These are phyloP conservation scores for Arnoldichthys spilopterus DNA, from an alignment of 2,797 vertebrate genomes.

Conservation along the genomic window DNA sequence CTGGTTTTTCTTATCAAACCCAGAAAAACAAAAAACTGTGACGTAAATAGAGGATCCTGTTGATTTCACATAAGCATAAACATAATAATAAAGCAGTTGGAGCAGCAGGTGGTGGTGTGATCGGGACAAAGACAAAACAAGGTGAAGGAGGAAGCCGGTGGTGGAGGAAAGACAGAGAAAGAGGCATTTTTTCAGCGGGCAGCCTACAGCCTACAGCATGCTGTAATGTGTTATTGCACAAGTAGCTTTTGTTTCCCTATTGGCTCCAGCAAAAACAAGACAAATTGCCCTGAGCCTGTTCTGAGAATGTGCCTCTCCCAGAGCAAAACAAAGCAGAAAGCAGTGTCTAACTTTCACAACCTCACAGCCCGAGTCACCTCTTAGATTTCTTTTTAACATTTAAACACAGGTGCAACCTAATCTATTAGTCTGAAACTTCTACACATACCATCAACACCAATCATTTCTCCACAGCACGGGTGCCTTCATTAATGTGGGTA, in stretches of 20 bases:
- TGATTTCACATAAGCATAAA: too few species aligned
- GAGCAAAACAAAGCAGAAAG: conserved; percentile 18
- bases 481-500: neutral
- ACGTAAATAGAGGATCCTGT: too few species aligned
- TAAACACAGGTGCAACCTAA: neutral
- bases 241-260: conserved; percentile 30
- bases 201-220: conserved; percentile 11
- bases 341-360: conserved; percentile 12
- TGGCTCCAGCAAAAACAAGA: conserved; percentile 27
- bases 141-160: neutral
- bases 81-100: neutral
- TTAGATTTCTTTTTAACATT: neutral
- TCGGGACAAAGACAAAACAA: neutral
- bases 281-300: conserved; percentile 16
- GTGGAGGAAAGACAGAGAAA: neutral
- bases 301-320: neutral
- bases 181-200: neutral
- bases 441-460: too few species aligned
- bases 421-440: neutral
- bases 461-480: neutral
- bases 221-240: conserved; percentile 39
- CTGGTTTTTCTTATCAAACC: too few species aligned
- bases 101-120: neutral
- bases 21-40: too few species aligned
- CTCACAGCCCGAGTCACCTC: neutral